These are phyloP conservation scores for Heliconius nattereri DNA, from an alignment of 1,140 invertebrate genomes.

Conservation along the genomic window DNA sequence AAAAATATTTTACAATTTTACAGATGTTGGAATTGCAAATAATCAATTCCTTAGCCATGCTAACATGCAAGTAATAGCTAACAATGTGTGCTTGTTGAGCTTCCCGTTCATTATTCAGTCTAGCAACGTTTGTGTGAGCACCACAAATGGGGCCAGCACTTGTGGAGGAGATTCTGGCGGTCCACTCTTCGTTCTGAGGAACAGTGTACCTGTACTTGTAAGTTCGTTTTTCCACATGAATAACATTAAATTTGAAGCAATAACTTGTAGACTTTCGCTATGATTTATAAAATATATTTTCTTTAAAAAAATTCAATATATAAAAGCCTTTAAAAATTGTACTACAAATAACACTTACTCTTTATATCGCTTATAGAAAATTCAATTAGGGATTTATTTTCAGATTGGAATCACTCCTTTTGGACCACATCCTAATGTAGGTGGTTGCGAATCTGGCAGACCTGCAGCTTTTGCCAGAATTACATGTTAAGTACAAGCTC, in stretches of 20 bases:
- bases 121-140: slow-evolving; percentile 47
- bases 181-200: slow-evolving; percentile 62
- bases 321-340: neutral
- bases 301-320: neutral
- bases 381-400: neutral
- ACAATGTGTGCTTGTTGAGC: slow-evolving; percentile 33
- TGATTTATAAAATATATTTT: too few species aligned
- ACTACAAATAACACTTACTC: too few species aligned
- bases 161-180: slow-evolving; percentile 78
- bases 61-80: slow-evolving; percentile 41
- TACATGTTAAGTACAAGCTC: too few species aligned
- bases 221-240: neutral
- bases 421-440: neutral
- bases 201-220: slow-evolving; percentile 20
- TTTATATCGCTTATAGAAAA: too few species aligned
- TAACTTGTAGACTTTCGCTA: too few species aligned
- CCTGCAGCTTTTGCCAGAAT: neutral
- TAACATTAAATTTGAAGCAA: neutral
- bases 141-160: slow-evolving; percentile 38
- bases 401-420: neutral
- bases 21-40: slow-evolving; percentile 33
- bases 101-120: slow-evolving; percentile 40
- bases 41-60: slow-evolving; percentile 46
- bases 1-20: neutral
- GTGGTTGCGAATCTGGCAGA: neutral